These are phyloP conservation scores for Engystomops pustulosus DNA, from an alignment of 2,113 vertebrate genomes.

Conservation along the genomic window DNA sequence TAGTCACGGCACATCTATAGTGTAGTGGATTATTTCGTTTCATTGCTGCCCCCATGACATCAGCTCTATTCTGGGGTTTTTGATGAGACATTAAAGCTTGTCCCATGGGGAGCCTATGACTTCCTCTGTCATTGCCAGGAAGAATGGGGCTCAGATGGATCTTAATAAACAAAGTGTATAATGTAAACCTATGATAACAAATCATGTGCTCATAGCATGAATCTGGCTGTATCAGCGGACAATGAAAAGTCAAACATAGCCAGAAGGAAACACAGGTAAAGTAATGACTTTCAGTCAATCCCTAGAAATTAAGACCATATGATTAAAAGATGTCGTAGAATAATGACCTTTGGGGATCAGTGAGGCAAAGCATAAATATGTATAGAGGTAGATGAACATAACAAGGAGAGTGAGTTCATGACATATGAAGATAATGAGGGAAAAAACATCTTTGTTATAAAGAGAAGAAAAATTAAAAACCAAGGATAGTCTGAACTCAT, in stretches of 20 bases:
- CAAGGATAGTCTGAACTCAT: not conserved
- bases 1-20: not conserved
- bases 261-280: slow-evolving; percentile 38
- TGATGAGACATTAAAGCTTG: not conserved
- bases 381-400: slow-evolving; percentile 2
- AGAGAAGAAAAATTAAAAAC: not conserved
- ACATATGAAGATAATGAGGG: slow-evolving; percentile 13
- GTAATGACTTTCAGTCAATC: slow-evolving; percentile 8
- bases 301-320: slow-evolving; percentile 27
- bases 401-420: not conserved
- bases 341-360: not conserved
- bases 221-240: slow-evolving; percentile 8
- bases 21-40: not conserved
- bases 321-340: slow-evolving; percentile 32
- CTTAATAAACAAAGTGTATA: slow-evolving; percentile 3
- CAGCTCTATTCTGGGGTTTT: slow-evolving; percentile 8
- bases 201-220: slow-evolving; percentile 6
- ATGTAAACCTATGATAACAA: slow-evolving; percentile 18
- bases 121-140: not conserved
- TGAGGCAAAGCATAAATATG: not conserved
- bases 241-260: slow-evolving; percentile 36
- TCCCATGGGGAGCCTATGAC: not conserved
- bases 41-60: not conserved
- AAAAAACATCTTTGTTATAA: not conserved
- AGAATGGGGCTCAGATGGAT: slow-evolving; percentile 23